Percentiles rank a stretch among this genome's conserved stretches.
These are phyloP conservation scores for Pristionchus maxplancki DNA, from an alignment of 2,888 invertebrate genomes.

Conservation along the genomic window DNA sequence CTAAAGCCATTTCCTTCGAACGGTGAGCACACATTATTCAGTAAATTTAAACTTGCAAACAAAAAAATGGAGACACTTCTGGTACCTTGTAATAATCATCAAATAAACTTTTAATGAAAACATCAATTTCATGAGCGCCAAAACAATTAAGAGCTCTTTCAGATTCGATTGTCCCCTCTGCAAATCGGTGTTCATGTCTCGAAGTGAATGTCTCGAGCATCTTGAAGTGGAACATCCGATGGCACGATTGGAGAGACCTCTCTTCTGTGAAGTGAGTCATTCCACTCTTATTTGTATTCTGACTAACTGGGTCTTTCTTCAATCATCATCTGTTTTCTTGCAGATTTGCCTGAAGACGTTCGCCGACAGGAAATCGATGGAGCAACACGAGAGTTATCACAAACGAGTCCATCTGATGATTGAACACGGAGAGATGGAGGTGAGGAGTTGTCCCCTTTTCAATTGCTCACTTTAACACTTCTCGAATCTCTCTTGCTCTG, in stretches of 20 bases:
- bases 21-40: conserved; percentile 53
- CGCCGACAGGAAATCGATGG: conserved; percentile 64
- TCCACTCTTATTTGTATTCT: not conserved
- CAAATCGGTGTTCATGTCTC: conserved; percentile 70
- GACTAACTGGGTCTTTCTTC: not conserved
- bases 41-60: not conserved
- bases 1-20: conserved; percentile 72
- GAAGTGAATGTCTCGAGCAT: conserved; percentile 73
- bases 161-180: conserved; percentile 76
- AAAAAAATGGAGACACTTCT: not conserved
- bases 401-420: conserved; percentile 72
- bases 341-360: conserved; percentile 71
- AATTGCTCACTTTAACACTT: too few relatives aligned
- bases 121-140: too few relatives aligned
- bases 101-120: too few relatives aligned
- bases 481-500: too few relatives aligned
- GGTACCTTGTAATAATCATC: too few relatives aligned
- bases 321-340: not conserved
- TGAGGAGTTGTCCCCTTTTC: not conserved
- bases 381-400: conserved; percentile 75
- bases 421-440: conserved; percentile 63
- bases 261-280: conserved; percentile 71
- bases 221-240: conserved; percentile 67
- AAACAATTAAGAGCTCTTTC: too few relatives aligned
- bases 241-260: conserved; percentile 62